A percentile compares a stretch with the other conserved stretches of the same genome.
Evolutionary conservation across 2,797 vertebrate genomes (phyloP).

Genomic region (Paramormyrops hopkinsi): DNA sequence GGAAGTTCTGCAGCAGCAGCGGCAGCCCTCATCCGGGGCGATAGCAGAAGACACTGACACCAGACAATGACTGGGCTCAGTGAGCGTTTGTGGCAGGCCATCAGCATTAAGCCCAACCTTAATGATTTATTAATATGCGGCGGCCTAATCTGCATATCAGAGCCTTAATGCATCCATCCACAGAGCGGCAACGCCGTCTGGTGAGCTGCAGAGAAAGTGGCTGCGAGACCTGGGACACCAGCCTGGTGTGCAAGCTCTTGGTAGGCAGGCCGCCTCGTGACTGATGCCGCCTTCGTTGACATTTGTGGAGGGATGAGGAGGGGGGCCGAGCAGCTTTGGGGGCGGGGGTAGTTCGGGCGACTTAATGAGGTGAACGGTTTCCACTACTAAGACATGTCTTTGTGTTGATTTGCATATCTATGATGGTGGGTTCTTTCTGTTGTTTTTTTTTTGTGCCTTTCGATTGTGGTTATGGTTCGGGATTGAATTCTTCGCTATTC

Average conservation of each 20-base stretch:
- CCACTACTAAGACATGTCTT: background rate
- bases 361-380: constrained; percentile 14
- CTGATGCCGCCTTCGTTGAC: background rate
- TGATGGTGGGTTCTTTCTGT: background rate
- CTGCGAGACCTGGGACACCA: background rate
- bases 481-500: background rate
- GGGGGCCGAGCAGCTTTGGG: background rate
- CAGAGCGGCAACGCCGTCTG: background rate
- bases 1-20: constrained; percentile 46
- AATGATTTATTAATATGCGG: constrained; percentile 30
- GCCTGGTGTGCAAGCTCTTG: background rate
- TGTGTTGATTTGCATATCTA: constrained; percentile 16
- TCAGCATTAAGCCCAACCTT: constrained; percentile 14
- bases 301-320: background rate
- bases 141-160: constrained; percentile 9
- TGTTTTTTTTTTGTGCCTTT: background rate
- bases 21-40: constrained; percentile 8
- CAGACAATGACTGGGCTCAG: constrained; percentile 46
- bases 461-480: background rate
- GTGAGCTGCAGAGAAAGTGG: background rate
- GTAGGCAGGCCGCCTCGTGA: background rate
- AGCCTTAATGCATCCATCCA: background rate
- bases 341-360: background rate
- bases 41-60: constrained; percentile 42
- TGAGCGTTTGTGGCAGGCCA: constrained; percentile 4